Evolutionary conservation across 2,888 invertebrate genomes (phyloP).

Genomic region (Tenthredo notha): DNA sequence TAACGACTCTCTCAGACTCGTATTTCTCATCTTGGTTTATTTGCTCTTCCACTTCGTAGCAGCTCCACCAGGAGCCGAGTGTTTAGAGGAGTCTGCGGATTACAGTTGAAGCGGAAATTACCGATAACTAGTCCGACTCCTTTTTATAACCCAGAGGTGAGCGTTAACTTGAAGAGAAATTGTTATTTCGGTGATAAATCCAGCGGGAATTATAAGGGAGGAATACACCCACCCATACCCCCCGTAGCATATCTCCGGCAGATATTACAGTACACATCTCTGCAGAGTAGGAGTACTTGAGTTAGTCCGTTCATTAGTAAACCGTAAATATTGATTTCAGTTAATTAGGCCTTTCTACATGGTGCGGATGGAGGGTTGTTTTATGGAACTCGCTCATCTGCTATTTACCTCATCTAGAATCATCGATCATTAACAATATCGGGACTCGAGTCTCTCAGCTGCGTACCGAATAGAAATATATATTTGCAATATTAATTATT

Average conservation of each 20-base stretch:
- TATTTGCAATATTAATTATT: not conserved
- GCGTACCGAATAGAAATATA: not conserved
- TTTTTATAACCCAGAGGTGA: conserved; percentile 4
- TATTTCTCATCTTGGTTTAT: conserved; percentile 38
- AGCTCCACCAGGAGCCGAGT: not conserved
- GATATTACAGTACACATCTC: not conserved
- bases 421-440: not conserved
- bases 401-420: not conserved
- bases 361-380: not conserved
- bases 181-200: not conserved
- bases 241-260: too few species aligned
- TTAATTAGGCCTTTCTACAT: conserved; percentile 20
- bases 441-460: not conserved
- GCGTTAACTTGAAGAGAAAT: conserved; percentile 18
- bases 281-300: conserved; percentile 6
- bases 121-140: conserved; percentile 43
- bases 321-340: conserved; percentile 37
- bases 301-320: conserved; percentile 12
- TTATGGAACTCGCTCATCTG: not conserved
- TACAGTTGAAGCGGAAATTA: conserved; percentile 44
- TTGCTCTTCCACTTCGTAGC: conserved; percentile 17
- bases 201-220: not conserved
- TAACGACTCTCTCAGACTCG: conserved; percentile 43
- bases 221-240: too few species aligned
- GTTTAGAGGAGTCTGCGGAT: conserved; percentile 41